These are phyloP conservation scores for Slavum lentiscoides DNA, from an alignment of 2,888 invertebrate genomes.

Conservation along the genomic window DNA sequence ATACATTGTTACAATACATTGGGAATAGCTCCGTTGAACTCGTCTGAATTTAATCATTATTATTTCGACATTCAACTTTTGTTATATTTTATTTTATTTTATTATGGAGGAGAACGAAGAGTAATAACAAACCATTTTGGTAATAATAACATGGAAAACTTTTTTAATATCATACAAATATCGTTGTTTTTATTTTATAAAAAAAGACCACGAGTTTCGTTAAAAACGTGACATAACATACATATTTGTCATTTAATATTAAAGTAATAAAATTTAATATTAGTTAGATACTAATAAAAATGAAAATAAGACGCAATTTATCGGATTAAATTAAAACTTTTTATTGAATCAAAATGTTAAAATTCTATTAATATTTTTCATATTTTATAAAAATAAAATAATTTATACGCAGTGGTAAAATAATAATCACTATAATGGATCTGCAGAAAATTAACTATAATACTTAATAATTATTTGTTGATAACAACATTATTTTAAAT, in stretches of 20 bases:
- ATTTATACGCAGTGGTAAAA: too few species aligned
- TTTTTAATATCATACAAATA: conserved; percentile 29
- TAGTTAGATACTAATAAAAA: not conserved
- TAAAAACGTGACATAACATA: not conserved
- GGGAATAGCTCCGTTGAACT: not conserved
- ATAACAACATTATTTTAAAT: too few species aligned
- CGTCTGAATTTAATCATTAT: not conserved
- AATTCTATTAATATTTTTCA: too few species aligned
- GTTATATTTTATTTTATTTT: conserved; percentile 1
- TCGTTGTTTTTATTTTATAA: not conserved
- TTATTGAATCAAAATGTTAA: too few species aligned
- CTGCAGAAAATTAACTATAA: too few species aligned
- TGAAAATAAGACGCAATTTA: too few species aligned
- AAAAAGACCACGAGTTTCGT: not conserved
- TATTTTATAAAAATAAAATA: too few species aligned
- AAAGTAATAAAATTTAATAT: not conserved
- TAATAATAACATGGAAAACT: conserved; percentile 21
- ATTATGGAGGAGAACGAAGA: not conserved
- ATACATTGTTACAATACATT: not conserved
- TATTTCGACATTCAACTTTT: not conserved
- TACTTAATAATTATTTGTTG: too few species aligned
- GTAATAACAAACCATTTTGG: not conserved
- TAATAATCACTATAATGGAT: too few species aligned
- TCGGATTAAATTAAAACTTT: too few species aligned
- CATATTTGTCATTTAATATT: conserved; percentile 7